Evolutionary conservation across 2,797 vertebrate species (phyloP).

Genomic region (Brachyrhaphis roseni): DNA sequence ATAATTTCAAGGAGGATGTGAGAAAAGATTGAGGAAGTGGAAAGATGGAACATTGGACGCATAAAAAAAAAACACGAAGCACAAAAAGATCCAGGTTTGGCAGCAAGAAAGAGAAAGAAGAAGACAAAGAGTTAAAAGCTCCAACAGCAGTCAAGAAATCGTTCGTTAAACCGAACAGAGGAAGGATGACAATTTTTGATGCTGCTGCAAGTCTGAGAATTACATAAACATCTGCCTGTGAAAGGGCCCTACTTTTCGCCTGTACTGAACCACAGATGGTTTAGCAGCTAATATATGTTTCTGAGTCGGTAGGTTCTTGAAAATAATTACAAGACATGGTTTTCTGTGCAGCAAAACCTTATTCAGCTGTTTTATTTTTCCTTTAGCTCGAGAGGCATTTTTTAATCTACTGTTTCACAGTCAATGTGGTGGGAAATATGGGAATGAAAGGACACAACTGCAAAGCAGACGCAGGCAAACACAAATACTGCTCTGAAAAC

Average conservation of each 20-base stretch:
- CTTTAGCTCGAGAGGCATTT: not conserved
- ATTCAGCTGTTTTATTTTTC: not conserved
- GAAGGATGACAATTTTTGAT: not conserved
- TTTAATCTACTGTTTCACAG: not conserved
- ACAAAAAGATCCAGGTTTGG: constrained; percentile 41
- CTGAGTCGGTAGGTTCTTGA: not conserved
- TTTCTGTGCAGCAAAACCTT: not conserved
- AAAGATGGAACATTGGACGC: not conserved
- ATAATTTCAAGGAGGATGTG: not conserved
- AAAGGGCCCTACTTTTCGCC: not conserved
- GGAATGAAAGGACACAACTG: not conserved
- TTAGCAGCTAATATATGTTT: not conserved
- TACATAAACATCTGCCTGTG: not conserved
- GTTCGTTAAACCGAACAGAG: constrained; percentile 1
- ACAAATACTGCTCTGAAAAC: not conserved
- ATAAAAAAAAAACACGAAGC: not conserved
- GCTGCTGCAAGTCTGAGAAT: not conserved
- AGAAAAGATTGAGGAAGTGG: no score
- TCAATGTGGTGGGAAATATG: not conserved
- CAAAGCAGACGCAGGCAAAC: not conserved
- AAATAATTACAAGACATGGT: not conserved
- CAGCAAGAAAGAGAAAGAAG: constrained; percentile 39
- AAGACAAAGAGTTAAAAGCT: constrained; percentile 45
- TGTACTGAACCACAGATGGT: not conserved
- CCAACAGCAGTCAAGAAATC: constrained; percentile 15